phyloP scores from a whole-genome alignment of 2,888 invertebrate genomes.

The Branchellion lobata region DNA sequence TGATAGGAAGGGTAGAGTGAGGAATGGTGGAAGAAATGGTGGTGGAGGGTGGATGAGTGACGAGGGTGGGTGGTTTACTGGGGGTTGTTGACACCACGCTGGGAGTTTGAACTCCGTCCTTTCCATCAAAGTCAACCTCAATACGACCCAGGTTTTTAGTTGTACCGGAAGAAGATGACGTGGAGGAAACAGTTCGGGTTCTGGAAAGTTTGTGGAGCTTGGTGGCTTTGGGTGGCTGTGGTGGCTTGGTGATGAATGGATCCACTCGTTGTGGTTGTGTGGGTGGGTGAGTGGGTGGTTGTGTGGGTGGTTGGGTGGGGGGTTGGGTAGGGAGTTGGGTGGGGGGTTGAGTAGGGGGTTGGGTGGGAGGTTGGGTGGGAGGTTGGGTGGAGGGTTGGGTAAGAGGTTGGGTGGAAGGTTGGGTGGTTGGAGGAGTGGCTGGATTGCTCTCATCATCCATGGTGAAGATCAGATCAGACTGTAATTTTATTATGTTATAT shows the following conservation, averaged over 20 bases:
- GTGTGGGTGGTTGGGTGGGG: background rate
- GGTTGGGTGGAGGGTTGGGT: background rate
- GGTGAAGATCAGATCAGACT: background rate
- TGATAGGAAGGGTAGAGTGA: background rate
- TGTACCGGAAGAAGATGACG: background rate
- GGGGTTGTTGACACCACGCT: too few relatives aligned
- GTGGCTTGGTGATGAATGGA: background rate
- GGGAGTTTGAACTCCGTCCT: too few relatives aligned
- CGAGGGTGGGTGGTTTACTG: too few relatives aligned
- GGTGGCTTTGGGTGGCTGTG: background rate
- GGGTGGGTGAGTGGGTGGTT: background rate
- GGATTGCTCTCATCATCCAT: conserved; percentile 7
- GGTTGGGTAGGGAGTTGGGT: background rate
- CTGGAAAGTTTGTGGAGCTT: background rate
- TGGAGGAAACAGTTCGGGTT: background rate
- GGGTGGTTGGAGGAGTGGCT: background rate
- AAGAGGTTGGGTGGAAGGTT: background rate
- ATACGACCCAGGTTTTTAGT: background rate
- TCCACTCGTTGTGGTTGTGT: background rate
- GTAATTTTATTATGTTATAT: too few relatives aligned
- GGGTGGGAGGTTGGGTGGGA: background rate
- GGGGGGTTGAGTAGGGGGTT: too few relatives aligned
- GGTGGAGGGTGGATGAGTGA: background rate
- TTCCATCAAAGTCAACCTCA: background rate
- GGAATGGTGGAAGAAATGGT: background rate